Conservation (phyloP, 1,140 invertebrate species). For the Pseudachorutes palmiensis region DNA sequence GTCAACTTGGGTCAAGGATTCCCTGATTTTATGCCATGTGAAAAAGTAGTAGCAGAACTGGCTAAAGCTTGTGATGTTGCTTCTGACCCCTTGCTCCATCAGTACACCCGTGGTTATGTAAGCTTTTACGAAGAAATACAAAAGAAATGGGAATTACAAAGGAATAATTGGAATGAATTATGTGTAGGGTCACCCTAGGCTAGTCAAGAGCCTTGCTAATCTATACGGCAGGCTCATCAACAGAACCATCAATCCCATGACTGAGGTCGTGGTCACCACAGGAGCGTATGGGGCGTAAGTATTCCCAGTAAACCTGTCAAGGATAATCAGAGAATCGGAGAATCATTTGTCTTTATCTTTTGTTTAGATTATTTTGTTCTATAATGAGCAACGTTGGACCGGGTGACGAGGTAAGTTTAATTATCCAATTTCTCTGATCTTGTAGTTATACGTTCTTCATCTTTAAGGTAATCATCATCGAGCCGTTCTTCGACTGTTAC, state of each 20-base stretch:
- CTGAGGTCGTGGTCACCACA: constrained; percentile 75
- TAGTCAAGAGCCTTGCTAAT: constrained; percentile 74
- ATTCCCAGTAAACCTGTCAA: too few species aligned
- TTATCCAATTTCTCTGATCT: background rate
- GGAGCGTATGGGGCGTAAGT: constrained; percentile 72
- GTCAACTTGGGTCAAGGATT: constrained; percentile 96
- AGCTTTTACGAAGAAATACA: constrained; percentile 45
- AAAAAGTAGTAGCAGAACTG: constrained; percentile 23
- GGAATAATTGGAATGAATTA: too few species aligned
- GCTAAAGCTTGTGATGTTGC: constrained; percentile 16
- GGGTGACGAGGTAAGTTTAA: constrained; percentile 43
- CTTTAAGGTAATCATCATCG: constrained; percentile 27
- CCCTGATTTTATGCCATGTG: constrained; percentile 47
- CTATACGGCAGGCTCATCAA: constrained; percentile 73
- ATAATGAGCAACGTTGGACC: constrained; percentile 62
- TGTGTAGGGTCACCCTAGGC: constrained; percentile 73
- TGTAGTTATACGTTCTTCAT: constrained; percentile 8
- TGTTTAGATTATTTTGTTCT: constrained; percentile 68
- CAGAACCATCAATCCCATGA: constrained; percentile 64
- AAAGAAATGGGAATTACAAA: too few species aligned
- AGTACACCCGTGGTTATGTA: constrained; percentile 59
- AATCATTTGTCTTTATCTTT: too few species aligned
- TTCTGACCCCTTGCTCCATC: constrained; percentile 22
- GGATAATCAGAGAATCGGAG: too few species aligned
- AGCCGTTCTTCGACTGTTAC: constrained; percentile 98